These are phyloP conservation scores for Tamias sibiricus DNA, from an alignment of 2,113 vertebrate genomes.

Conservation along the genomic window DNA sequence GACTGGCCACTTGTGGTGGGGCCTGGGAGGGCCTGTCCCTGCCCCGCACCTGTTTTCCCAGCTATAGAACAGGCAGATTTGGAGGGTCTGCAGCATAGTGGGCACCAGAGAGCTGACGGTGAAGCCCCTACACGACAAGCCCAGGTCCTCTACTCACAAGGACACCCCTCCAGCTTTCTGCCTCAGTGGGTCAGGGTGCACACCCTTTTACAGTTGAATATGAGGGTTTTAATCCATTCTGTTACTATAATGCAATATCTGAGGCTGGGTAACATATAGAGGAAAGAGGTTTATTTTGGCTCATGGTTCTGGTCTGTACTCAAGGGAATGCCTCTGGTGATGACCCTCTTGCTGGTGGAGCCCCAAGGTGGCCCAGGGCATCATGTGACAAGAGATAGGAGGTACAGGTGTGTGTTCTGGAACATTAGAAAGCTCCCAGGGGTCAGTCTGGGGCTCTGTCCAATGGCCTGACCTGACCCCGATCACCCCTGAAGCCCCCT, in stretches of 20 bases:
- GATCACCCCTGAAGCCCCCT: not conserved
- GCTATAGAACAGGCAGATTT: not conserved
- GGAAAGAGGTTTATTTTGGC: not conserved
- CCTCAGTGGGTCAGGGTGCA: not conserved
- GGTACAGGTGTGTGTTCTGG: not conserved
- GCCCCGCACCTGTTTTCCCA: not conserved
- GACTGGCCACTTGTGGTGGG: too few relatives aligned
- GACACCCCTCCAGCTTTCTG: rapidly evolving
- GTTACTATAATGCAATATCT: not conserved
- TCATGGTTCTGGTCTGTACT: not conserved
- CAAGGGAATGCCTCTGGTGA: not conserved
- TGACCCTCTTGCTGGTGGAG: not conserved
- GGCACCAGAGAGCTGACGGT: not conserved
- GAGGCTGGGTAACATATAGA: not conserved
- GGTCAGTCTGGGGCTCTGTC: not conserved
- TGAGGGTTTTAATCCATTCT: not conserved
- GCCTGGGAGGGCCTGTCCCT: not conserved
- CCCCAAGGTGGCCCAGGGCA: not conserved
- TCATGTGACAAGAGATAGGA: not conserved
- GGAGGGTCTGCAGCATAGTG: rapidly evolving
- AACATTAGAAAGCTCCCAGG: not conserved
- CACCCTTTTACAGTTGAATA: rapidly evolving
- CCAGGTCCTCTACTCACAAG: rapidly evolving
- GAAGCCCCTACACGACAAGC: too few relatives aligned
- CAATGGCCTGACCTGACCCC: too few relatives aligned